Evolutionary conservation across 2,797 vertebrate species (phyloP), one percentile per base, ranked within the genome.

Genomic region (Pteropus rufus): DNA sequence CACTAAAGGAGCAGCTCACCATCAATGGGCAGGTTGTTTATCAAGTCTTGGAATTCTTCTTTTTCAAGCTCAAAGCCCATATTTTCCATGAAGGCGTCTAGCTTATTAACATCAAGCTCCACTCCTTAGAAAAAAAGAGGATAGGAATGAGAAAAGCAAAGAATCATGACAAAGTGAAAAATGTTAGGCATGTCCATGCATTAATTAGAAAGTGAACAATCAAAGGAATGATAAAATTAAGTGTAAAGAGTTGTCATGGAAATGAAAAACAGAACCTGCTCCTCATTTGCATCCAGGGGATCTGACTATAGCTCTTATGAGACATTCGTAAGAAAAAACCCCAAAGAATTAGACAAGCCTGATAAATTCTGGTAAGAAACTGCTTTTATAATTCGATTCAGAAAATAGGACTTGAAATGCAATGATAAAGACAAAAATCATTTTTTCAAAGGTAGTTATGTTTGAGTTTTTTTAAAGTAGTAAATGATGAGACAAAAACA

Each of bases 61-160:
- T 90, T 56, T 46, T 49, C 77, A 23, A 89, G 75, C 0, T 95
- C n/a, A 88, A 73, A 56, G 23, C 89, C 91, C 77, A 77, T 75
- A 69, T 29, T 81, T 70, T 94, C n/a, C 60, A 97, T n/a, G 81
- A 95, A 81, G 10, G n/a, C 1, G 41, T 56, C 23, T 64, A 97
- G 39, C 3, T 89, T 81, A 23, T 62, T 16, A 70, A 62, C 7
- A 16, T 72, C 19, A 84, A 96, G 11, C 3, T 77, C 58, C 19
- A 76, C 10, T 72, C 81, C 97, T 97, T 96, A 89, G 39, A 36
- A 39, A 75, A 88, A 89, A 65, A 95, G 15, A 39, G 15, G 41
- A 64, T 21, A n/a, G 26, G 34, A 82, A 81, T 11, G 49, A 88
- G 36, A 79, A 46, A 86, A 79, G 9, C 64, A 94, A 89, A 83